Conservation (phyloP, 2,888 invertebrate genomes). For the Tetragnatha montana region DNA sequence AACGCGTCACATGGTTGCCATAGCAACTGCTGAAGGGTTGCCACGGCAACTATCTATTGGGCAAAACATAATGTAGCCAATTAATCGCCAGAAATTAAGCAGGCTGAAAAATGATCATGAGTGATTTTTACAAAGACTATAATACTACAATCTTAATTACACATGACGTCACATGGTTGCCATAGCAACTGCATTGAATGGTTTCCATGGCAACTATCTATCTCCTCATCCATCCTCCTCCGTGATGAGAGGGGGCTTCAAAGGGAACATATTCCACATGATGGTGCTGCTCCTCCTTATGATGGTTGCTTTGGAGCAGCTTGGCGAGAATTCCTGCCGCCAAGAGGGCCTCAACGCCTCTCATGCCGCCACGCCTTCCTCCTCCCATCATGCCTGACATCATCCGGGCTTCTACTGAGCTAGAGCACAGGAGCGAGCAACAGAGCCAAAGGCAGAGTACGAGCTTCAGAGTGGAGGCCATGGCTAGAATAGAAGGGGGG, state of each 20-base stretch:
- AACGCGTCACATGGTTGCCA: too few species aligned
- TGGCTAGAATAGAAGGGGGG: too few species aligned
- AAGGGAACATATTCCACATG: constrained; percentile 54
- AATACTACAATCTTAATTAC: too few species aligned
- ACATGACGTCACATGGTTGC: too few species aligned
- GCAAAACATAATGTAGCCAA: too few species aligned
- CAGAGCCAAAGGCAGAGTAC: constrained; percentile 26
- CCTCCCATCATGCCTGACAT: constrained; percentile 44
- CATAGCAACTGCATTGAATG: too few species aligned
- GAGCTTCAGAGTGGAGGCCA: constrained; percentile 40
- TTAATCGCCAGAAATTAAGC: too few species aligned
- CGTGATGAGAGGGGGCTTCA: not conserved
- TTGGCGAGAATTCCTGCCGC: constrained; percentile 63
- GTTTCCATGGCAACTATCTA: too few species aligned
- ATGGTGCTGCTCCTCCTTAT: constrained; percentile 28
- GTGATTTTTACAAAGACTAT: too few species aligned
- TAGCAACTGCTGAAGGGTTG: too few species aligned
- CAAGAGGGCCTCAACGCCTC: constrained; percentile 44
- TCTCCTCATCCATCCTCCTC: constrained; percentile 24
- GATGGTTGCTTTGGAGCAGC: constrained; percentile 22
- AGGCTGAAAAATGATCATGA: too few species aligned
- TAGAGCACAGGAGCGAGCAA: constrained; percentile 7
- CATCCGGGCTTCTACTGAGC: constrained; percentile 14
- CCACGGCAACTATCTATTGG: too few species aligned
- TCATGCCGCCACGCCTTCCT: not conserved